phyloP scores from a whole-genome alignment of 2,888 invertebrate genomes.

The Apeira syringaria region DNA sequence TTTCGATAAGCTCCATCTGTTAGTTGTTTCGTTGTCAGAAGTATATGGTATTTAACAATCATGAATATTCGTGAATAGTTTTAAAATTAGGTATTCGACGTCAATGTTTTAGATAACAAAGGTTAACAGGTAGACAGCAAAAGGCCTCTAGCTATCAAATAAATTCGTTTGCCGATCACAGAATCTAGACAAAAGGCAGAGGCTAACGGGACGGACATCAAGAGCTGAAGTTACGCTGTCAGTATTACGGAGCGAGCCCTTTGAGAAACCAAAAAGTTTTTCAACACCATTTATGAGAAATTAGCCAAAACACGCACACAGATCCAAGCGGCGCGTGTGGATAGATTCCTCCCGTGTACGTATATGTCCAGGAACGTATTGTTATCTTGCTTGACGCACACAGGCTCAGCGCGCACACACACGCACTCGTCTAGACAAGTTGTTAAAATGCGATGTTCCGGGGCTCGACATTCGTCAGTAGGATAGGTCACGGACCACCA shows the following conservation, averaged over 20 bases:
- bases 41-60: no score
- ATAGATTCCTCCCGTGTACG: constrained; percentile 15
- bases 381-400: constrained; percentile 35
- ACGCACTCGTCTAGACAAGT: constrained; percentile 72
- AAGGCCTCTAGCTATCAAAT: constrained; percentile 8
- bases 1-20: no score
- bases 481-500: constrained; percentile 82
- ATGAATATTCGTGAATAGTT: neutral
- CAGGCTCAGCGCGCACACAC: constrained; percentile 45
- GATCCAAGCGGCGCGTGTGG: neutral
- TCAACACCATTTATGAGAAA: constrained; percentile 23
- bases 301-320: constrained; percentile 21
- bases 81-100: neutral
- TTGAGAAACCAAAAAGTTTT: constrained; percentile 31
- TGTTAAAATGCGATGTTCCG: constrained; percentile 79
- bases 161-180: constrained; percentile 13
- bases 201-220: constrained; percentile 12
- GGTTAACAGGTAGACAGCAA: constrained; percentile 10
- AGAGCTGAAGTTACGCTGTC: constrained; percentile 9
- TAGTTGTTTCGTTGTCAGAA: no score
- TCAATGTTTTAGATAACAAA: constrained; percentile 7
- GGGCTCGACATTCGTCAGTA: constrained; percentile 82
- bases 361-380: constrained; percentile 24
- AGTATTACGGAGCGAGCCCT: constrained; percentile 20
- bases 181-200: constrained; percentile 17